Conservation (phyloP, 1,140 invertebrate species). For the Drosophila subpulchrella region DNA sequence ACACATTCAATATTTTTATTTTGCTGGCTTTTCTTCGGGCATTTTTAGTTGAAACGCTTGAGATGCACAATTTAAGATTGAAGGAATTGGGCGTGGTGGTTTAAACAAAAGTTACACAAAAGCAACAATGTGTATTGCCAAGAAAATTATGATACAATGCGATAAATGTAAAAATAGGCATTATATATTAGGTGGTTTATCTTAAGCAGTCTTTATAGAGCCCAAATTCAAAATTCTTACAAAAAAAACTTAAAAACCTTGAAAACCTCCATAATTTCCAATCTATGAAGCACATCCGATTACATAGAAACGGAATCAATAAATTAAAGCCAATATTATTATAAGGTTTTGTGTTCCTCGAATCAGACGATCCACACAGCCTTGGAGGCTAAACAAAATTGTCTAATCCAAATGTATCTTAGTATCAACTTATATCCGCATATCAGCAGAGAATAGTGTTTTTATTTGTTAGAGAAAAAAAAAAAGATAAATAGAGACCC, state of each 20-base stretch:
- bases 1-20: constrained; percentile 43
- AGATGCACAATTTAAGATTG: constrained; percentile 59
- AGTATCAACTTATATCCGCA: constrained; percentile 33
- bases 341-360: constrained; percentile 11
- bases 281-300: constrained; percentile 22
- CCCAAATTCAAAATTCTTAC: neutral
- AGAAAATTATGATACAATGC: neutral
- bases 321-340: constrained; percentile 6
- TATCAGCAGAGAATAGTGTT: constrained; percentile 17
- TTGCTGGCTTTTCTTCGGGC: constrained; percentile 18
- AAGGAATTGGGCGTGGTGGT: constrained; percentile 38
- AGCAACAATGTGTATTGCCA: neutral
- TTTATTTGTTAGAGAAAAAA: constrained; percentile 9
- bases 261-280: neutral
- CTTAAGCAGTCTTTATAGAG: too few species aligned
- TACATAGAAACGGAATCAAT: constrained; percentile 28
- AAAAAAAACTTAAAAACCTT: constrained; percentile 22
- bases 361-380: constrained; percentile 6
- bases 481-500: constrained; percentile 23
- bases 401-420: constrained; percentile 39
- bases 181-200: too few species aligned
- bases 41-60: constrained; percentile 26
- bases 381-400: constrained; percentile 33
- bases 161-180: too few species aligned
- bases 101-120: neutral